phyloP scores from a whole-genome alignment of 2,797 vertebrate genomes.

The Eutrigla gurnardus region DNA sequence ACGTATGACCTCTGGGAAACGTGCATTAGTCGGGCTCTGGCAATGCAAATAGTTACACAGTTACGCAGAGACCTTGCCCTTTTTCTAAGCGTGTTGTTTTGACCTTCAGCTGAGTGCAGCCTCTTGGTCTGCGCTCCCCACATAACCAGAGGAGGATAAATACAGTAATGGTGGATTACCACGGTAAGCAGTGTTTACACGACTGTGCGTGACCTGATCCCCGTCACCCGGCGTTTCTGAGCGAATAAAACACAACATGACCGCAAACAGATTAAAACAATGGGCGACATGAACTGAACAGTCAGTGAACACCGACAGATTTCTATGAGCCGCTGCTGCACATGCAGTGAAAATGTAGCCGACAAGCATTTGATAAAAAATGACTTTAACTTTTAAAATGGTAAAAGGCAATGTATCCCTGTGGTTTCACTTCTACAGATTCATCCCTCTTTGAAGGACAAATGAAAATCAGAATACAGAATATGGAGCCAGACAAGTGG shows the following conservation, averaged over 20 bases:
- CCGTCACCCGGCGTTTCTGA: conserved; percentile 18
- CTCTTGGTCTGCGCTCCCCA: conserved; percentile 35
- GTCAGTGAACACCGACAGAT: background rate
- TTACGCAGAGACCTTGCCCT: conserved; percentile 29
- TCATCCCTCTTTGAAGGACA: background rate
- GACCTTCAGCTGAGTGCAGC: conserved; percentile 66
- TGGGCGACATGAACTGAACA: conserved; percentile 7
- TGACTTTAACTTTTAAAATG: conserved; percentile 14
- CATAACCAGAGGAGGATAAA: conserved; percentile 59
- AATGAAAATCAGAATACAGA: background rate
- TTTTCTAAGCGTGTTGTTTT: conserved; percentile 26
- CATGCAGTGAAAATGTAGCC: background rate
- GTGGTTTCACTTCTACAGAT: background rate
- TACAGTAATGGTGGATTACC: conserved; percentile 72
- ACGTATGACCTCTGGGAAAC: conserved; percentile 55
- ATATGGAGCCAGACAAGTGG: conserved; percentile 15
- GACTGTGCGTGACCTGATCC: conserved; percentile 56
- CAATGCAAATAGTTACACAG: conserved; percentile 78
- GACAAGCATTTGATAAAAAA: background rate
- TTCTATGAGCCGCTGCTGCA: background rate
- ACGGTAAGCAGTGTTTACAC: conserved; percentile 69
- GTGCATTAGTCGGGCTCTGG: conserved; percentile 46
- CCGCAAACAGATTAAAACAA: conserved; percentile 54
- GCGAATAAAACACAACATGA: conserved; percentile 50
- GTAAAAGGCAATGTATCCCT: background rate